Evolutionary conservation across 2,888 invertebrate genomes (phyloP), one percentile per base, ranked within the genome.

Genomic region (Caenorhabditis angaria): DNA sequence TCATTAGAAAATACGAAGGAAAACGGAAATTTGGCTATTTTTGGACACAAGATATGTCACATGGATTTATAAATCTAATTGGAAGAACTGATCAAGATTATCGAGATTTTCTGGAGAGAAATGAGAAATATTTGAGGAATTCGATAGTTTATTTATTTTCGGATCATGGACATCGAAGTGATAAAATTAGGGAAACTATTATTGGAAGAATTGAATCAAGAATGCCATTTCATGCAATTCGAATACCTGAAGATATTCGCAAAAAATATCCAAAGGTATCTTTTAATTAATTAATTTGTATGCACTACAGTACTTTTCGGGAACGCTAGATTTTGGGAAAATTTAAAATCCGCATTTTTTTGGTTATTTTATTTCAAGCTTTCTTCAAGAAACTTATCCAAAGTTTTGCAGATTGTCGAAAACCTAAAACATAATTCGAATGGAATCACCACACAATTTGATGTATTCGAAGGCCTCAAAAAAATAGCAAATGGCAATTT

Each of bases 91-190:
- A 83, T 58, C 60, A 69, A 6, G 81, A 81, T 58, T 68, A 76
- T 28, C 68, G 65, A 6, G 48, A 53, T 14, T 82, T 83, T 53
- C 64, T 83, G 29, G 50, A 57, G n/a, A 61, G 51, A 29, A 76
- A 78, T 53, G 69, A 71, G 48, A 22, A 61, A n/a, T 18, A 27
- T 20, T 57, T 85, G 48, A 65, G 82, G 8, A 74, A 83, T 32
- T 67, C 82, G 14, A 73, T 83, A n/a, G 63, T 83, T 6, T 67
- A 83, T 28, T 54, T 85, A 8, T 67, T 88, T 70, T 88, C 88
- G 65, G 89, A 89, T 70, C 89, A 89, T 73, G 89, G 89, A 18
- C 87, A 88, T 77, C 82, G 89, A 32, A 88, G 88, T 66, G 89
- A 88, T 27, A 74, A 78, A 32, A 88, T 89, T 35, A 77, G 88